phyloP scores from a whole-genome alignment of 2,888 invertebrate species.

The Caenorhabditis becei region DNA sequence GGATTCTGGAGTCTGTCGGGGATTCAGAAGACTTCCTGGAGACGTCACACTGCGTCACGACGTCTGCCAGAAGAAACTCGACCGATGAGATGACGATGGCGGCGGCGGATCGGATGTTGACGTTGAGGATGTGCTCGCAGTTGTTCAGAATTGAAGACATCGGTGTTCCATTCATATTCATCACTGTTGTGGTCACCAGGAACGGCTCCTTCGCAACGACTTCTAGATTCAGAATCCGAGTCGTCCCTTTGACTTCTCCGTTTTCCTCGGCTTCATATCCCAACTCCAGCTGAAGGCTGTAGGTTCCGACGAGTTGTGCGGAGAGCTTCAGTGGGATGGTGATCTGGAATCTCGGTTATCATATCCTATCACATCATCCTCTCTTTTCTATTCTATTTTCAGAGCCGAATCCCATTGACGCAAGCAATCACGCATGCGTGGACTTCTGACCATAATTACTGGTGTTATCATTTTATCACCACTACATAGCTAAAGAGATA shows the following conservation, averaged over 20 bases:
- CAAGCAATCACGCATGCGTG: too few species aligned
- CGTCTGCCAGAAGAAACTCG: constrained; percentile 69
- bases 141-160: constrained; percentile 67
- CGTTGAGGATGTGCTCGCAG: constrained; percentile 69
- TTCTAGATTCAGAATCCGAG: constrained; percentile 47
- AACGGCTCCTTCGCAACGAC: constrained; percentile 69
- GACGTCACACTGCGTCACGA: constrained; percentile 37
- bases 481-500: too few species aligned
- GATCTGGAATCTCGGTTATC: constrained; percentile 41
- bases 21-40: neutral
- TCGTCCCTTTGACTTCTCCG: neutral
- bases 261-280: constrained; percentile 28
- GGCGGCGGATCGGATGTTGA: constrained; percentile 58
- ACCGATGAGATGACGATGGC: constrained; percentile 61
- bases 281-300: constrained; percentile 64
- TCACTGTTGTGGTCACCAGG: constrained; percentile 52
- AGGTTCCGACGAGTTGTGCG: constrained; percentile 68
- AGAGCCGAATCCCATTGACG: neutral
- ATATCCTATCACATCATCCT: neutral
- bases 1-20: too few species aligned
- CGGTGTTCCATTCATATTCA: constrained; percentile 70
- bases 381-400: neutral
- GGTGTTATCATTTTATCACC: too few species aligned
- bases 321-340: constrained; percentile 63
- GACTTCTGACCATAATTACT: too few species aligned